Evolutionary conservation across 2,113 vertebrate species (phyloP), one percentile per base, ranked within the genome.

Genomic region (Gila orcuttii): DNA sequence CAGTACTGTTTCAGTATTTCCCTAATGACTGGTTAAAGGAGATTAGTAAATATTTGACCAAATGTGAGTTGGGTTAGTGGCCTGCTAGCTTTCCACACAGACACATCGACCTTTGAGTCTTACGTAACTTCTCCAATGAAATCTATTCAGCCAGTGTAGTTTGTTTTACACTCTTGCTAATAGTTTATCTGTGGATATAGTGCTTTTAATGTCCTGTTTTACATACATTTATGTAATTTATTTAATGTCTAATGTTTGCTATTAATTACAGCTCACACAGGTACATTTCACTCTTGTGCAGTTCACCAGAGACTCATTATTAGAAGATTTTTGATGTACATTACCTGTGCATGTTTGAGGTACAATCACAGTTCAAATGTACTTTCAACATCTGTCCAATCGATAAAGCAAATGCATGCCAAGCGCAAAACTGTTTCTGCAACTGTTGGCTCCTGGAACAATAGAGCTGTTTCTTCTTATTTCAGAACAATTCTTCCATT

Each of bases 41-140:
- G 42, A 81, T 60, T 28, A 45, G 77, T 79, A 15, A 79, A 45
- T 79, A 60, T 79, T 79, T 79, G 0, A 62, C 36, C 33, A 42
- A 25, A 42, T 60, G 23, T n/a, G 57, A 62, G 57, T 50, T 7
- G 23, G 25, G 33, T 42, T 42, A 57, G 52, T 59, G 28, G 31
- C 36, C 75, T 77, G 75, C 25, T 52, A 2, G 50, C 19, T 36
- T 62, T 45, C 7, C 45, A 64, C 2, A 3, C 75, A 77, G 25
- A 64, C 59, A 66, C 39, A 81, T 9, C 8, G 79, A 81, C 79
- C 79, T 81, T 81, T 81, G 79, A 81, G 59, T 28, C 59, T 64
- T 81, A 28, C n/a, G 47, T 47, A 66, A 79, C 6, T 1, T 80
- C 39, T 64, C 17, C 59, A 42, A 47, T 31, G 7, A 66, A 47